These are phyloP conservation scores for Balaeniceps rex DNA, from an alignment of 2,113 vertebrate species.

Conservation along the genomic window DNA sequence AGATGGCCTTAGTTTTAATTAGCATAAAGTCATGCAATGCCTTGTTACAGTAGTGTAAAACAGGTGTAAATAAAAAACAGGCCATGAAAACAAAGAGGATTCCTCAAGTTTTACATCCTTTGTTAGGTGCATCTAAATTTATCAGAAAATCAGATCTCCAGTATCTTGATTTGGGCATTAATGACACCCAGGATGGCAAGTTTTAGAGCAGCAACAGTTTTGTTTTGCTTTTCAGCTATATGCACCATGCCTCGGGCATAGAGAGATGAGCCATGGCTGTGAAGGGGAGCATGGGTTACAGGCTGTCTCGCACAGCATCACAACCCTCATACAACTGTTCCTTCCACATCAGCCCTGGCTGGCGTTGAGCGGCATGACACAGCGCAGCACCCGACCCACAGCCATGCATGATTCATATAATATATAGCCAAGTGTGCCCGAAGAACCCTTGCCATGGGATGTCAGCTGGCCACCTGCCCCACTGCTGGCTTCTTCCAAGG, in stretches of 20 bases:
- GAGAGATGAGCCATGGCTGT: background rate
- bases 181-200: background rate
- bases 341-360: background rate
- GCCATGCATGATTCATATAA: background rate
- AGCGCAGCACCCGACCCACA: background rate
- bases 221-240: background rate
- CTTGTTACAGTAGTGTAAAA: background rate
- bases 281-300: background rate
- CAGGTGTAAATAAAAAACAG: background rate
- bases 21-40: background rate
- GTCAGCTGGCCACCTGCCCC: background rate
- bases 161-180: no score
- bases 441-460: background rate
- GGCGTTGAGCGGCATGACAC: background rate
- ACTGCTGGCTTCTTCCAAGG: background rate
- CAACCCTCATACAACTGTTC: accelerated
- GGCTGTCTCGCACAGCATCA: background rate
- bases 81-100: background rate
- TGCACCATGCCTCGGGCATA: accelerated
- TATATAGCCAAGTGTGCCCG: background rate
- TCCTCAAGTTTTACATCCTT: background rate
- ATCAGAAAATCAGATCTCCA: background rate
- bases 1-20: background rate
- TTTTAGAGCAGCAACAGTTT: background rate
- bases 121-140: background rate